Base-by-base conservation (phyloP, 2,888 invertebrate species). In the Nomada fucata region DNA sequence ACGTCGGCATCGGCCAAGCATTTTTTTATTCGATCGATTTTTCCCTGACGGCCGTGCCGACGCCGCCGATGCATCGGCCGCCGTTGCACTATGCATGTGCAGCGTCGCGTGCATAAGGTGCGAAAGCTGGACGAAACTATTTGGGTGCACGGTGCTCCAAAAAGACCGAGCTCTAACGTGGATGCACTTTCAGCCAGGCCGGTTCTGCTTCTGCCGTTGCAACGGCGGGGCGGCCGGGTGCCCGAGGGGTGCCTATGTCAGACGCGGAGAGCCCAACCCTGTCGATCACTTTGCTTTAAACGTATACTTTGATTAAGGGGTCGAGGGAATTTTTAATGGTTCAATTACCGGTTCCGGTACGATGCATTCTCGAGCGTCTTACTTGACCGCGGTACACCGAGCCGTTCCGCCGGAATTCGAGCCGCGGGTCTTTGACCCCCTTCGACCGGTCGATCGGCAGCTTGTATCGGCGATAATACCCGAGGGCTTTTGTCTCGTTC, bases 1-100 rank as follows among this genome's bases (percentile, higher is more conserved):
- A 91, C 92, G 91, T 91, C 86, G 90, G 88, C 89, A 89, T 90
- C 91, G 89, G 88, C 88, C 89, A 88, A 88, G 90, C 90, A 89
- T 89, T 90, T 90, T 89, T 90, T 89, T 90, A 89, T 88, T 86
- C 87, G 85, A 88, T 88, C 89, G 87, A 89, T 90, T 87, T 79
- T 84, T 87, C 83, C 84, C 86, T 52, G 67, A 55, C 84, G 75
- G 68, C 71, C 84, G 86, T 72, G 69, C 76, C 64, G 52, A 42
- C 20, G 50, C 60, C 47, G 29, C 64, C 67, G 79, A 76, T 84
- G 87, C 84, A 88, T 82, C 82, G 80, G 76, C 84, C 76, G 68
- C 70, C 72, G 84, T 73, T 87, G 88, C 87, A 88, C 88, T 82
- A 88, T 87, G 87, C 88, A 86, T 87, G 87, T 88, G 88, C 87